Conservation (phyloP, 2,113 vertebrate genomes). For the Nanorana parkeri region DNA sequence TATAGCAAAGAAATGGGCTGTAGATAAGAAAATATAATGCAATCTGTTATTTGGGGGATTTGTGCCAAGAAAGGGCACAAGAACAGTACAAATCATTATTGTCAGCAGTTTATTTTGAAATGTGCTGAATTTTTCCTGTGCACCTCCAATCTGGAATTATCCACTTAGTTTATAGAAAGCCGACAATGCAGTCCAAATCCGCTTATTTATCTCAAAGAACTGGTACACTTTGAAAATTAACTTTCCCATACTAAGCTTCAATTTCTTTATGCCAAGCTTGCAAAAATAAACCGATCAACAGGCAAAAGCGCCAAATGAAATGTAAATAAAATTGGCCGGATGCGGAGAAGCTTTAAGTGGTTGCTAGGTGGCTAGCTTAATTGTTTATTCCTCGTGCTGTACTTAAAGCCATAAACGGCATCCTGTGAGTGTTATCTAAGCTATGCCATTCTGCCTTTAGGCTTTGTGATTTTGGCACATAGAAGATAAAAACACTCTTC, state of each 20-base stretch:
- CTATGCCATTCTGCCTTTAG: too few species aligned
- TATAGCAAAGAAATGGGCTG: not conserved
- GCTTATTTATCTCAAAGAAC: not conserved
- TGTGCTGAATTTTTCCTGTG: not conserved
- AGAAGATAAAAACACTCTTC: too few species aligned
- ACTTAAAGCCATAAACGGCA: not conserved
- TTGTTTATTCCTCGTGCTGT: conserved; percentile 34
- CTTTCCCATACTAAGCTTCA: not conserved
- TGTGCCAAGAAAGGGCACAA: conserved; percentile 20
- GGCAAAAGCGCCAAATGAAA: not conserved
- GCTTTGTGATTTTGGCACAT: too few species aligned
- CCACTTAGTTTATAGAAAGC: not conserved
- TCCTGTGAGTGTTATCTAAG: too few species aligned
- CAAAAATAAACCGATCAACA: not conserved
- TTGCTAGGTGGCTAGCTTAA: conserved; percentile 13
- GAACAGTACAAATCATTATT: conserved; percentile 3
- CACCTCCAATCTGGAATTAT: conserved; percentile 11
- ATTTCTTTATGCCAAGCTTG: conserved; percentile 7
- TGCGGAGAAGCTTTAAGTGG: conserved; percentile 14
- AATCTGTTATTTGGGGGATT: conserved; percentile 24
- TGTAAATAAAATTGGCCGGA: conserved; percentile 28
- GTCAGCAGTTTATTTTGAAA: not conserved
- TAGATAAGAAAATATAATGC: conserved; percentile 5
- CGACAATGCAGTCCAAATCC: not conserved
- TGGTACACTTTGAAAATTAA: not conserved